Base-by-base conservation (phyloP, 2,888 invertebrate species). In the Arge pagana region DNA sequence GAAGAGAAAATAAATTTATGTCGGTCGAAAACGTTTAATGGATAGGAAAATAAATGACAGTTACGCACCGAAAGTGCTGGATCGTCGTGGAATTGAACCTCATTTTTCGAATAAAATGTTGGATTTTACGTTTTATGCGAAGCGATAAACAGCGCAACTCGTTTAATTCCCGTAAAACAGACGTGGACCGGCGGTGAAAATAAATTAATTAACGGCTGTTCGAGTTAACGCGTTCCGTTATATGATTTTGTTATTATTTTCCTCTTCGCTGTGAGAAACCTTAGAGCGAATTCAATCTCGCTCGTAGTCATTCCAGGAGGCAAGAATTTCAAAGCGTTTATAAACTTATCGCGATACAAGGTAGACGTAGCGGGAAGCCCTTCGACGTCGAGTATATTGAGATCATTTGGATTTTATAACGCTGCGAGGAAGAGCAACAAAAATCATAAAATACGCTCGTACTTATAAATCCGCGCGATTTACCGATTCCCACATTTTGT, bases 311-410 rank as follows among this genome's bases (percentile, higher is more conserved):
- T 58, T 57, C 51, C 57, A 52, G 57, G 63, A 62, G 68, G 70
- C 69, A 68, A 74, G 72, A 75, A 75, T 76, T 75, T 73, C 73
- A 67, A 70, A 75, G 74, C 74, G 71, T 76, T 76, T 76, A 76
- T 74, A 75, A 75, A 75, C 75, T 76, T 76, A 75, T 66, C 59
- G 63, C 63, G 67, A 67, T 67, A 65, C 63, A 59, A 55, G 59
- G 58, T 64, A 57, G 60, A 64, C 66, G 68, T 67, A 68, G 62
- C 64, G 41, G 59, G 66, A 71, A 72, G 61, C 70, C 67, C 56
- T 66, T 64, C 48, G 13, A 28, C 16, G 8, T 19, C 19, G 26
- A 21, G 48, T 55, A 60, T 60, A 64, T 64, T 67, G 61, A 58
- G 58, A 66, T 70, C 60, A 62, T 68, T 45, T 45, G 45, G 45